Evolutionary conservation across 2,888 invertebrate species (phyloP), one percentile per base, ranked within the genome.

Genomic region (Spicauda simplicius): DNA sequence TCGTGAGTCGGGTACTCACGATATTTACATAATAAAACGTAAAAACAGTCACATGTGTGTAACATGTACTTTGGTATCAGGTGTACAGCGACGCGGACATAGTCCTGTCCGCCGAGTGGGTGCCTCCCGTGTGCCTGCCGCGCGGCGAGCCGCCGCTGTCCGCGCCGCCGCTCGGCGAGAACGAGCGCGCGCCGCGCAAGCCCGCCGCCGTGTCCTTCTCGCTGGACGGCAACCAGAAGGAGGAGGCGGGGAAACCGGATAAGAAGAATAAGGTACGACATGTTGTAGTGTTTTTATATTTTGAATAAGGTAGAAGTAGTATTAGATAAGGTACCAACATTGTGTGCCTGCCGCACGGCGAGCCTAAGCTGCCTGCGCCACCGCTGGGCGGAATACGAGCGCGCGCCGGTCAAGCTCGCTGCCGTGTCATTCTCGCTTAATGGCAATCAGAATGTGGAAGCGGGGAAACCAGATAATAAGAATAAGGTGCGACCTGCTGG

Each of bases 51-150:
- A n/a, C n/a, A n/a, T n/a, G n/a, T n/a, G n/a, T n/a, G n/a, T n/a
- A n/a, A n/a, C n/a, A n/a, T n/a, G n/a, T n/a, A 25, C 5, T 8
- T 4, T 10, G 37, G 8, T 37, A 14, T n/a, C 81, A 95, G 94
- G 95, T 96, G 74, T 97, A 97, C 88, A 97, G 97, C 83, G 97
- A 97, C 88, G 97, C 97, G 68, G 97, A 97, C 86, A 97, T 97
- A 81, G 97, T 97, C 70, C 93, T 97, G 77, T 97, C 97, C 52
- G 96, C 97, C 71, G 97, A 97, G 73, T 97, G 97, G 96, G 97
- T 97, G 74, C 97, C 97, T 74, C 97, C 97, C 50, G 95, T 97
- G 76, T 96, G 97, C 74, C 95, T 97, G 81, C 95, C 96, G 64
- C 96, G 97, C 56, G 94, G 95, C 70, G 94, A 96, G 77, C 94